These are phyloP conservation scores for Dryobotodes eremita DNA, from an alignment of 2,888 invertebrate genomes.

Conservation along the genomic window DNA sequence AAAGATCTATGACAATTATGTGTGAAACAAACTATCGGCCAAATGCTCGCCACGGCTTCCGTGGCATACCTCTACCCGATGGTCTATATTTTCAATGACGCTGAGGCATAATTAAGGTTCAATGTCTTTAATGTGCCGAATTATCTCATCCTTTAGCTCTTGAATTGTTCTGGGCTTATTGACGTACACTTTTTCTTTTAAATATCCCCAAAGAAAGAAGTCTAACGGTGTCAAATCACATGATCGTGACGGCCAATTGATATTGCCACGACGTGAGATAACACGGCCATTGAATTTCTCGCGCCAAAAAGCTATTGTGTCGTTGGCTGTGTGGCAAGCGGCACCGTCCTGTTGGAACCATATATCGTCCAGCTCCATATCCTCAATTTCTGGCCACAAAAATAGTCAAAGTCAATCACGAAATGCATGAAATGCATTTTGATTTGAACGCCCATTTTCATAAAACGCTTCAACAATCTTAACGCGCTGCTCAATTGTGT, in stretches of 20 bases:
- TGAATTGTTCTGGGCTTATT: too few relatives aligned
- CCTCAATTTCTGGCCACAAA: not conserved
- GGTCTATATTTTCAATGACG: not conserved
- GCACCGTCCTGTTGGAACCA: not conserved
- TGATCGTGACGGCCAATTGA: not conserved
- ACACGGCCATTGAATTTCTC: not conserved
- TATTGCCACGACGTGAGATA: not conserved
- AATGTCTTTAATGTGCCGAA: too few relatives aligned
- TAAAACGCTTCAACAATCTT: not conserved
- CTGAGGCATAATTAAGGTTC: not conserved
- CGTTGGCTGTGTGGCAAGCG: not conserved
- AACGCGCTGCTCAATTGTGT: not conserved
- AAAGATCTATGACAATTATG: not conserved
- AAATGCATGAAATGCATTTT: not conserved
- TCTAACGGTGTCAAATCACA: too few relatives aligned
- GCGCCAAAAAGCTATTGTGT: not conserved
- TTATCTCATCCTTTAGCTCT: conserved; percentile 6
- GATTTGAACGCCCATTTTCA: not conserved
- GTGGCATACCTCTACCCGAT: conserved; percentile 1
- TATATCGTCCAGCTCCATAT: not conserved
- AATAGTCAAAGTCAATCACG: not conserved
- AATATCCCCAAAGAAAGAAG: not conserved
- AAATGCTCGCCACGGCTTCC: not conserved
- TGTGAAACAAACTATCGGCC: not conserved
- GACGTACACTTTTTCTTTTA: not conserved